phyloP scores from a whole-genome alignment of 2,113 vertebrate species.

The Elachura formosa region DNA sequence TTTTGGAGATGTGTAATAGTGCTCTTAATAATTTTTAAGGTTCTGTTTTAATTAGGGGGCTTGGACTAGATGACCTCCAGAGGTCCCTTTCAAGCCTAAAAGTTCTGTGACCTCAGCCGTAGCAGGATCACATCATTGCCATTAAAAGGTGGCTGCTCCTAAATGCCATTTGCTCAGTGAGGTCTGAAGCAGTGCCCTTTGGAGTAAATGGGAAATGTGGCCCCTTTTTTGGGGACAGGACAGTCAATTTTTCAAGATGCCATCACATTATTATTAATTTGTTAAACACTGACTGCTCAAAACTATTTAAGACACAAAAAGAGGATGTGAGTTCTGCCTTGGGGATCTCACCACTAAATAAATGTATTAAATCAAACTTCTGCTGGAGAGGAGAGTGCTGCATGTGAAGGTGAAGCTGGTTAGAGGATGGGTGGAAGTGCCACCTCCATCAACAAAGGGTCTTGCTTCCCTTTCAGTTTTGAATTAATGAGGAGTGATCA shows the following conservation, averaged over 20 bases:
- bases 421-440: neutral
- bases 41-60: neutral
- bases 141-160: neutral
- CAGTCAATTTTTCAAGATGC: neutral
- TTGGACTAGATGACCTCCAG: neutral
- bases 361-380: neutral
- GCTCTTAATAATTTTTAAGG: neutral
- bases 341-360: neutral
- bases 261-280: neutral
- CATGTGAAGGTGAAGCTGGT: neutral
- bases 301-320: neutral
- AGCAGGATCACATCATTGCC: neutral
- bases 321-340: neutral
- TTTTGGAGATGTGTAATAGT: neutral
- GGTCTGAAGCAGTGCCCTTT: neutral
- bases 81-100: neutral
- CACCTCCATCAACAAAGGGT: neutral
- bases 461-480: neutral
- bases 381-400: neutral
- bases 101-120: neutral
- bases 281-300: constrained; percentile 5
- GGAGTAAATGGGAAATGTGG: neutral
- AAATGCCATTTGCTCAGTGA: neutral
- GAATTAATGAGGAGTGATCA: accelerated
- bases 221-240: neutral